These are phyloP conservation scores for Isichthys henryi DNA, from an alignment of 2,113 vertebrate species.

Conservation along the genomic window DNA sequence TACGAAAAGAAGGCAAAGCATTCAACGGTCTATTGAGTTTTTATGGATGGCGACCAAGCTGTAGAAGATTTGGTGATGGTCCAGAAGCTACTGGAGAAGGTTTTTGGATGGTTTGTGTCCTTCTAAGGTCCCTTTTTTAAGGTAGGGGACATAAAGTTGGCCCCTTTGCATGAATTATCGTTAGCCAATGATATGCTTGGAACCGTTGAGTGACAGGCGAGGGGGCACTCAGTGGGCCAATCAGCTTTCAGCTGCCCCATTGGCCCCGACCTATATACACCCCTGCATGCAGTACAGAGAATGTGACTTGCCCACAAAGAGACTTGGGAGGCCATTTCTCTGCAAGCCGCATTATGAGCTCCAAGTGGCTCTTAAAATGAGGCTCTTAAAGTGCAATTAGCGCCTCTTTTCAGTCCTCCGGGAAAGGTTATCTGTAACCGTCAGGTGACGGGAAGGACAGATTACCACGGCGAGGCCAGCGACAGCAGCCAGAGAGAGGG, in stretches of 20 bases:
- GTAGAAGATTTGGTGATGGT: neutral
- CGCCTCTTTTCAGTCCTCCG: neutral
- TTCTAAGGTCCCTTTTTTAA: neutral
- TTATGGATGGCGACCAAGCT: neutral
- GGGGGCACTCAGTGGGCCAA: neutral
- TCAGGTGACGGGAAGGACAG: constrained; percentile 5
- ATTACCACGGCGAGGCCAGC: neutral
- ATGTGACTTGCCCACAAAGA: no score
- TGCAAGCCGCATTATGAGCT: constrained; percentile 4
- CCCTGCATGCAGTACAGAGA: neutral
- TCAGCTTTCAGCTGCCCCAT: neutral
- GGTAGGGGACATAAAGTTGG: neutral
- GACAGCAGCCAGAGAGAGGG: neutral
- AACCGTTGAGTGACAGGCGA: neutral
- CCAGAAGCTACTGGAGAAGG: neutral
- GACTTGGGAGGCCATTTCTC: constrained; percentile 9
- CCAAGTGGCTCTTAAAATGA: constrained; percentile 13
- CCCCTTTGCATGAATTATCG: no score
- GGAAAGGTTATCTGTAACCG: constrained; percentile 22
- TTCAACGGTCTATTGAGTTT: neutral
- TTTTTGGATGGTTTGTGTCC: neutral
- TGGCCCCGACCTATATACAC: neutral
- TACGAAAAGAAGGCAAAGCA: no score
- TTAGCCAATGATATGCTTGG: neutral
- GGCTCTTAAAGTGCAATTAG: constrained; percentile 19